These are phyloP conservation scores for Brachionus rotundiformis DNA, from an alignment of 1,140 invertebrate genomes.

Conservation along the genomic window DNA sequence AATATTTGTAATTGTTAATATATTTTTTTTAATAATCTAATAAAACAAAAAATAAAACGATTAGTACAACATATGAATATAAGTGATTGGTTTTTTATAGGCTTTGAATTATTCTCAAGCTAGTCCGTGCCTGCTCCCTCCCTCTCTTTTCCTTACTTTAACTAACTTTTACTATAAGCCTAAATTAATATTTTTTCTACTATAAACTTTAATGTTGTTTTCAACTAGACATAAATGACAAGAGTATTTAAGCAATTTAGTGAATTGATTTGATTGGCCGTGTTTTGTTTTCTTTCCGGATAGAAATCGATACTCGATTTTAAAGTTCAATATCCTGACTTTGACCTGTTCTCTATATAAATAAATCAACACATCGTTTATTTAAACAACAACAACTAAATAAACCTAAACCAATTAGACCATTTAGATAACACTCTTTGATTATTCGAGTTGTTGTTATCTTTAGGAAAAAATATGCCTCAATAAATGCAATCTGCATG, in stretches of 20 bases:
- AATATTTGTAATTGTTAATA: slow-evolving; percentile 22
- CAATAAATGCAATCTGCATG: too few species aligned
- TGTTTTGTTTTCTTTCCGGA: slow-evolving; percentile 8
- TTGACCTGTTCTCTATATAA: slow-evolving; percentile 1
- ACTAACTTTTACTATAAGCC: background rate
- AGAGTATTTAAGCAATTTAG: background rate
- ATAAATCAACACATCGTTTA: slow-evolving; percentile 6
- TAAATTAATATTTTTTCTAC: background rate
- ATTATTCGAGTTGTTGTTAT: background rate
- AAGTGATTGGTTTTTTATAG: background rate
- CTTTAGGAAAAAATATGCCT: background rate
- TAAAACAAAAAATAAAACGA: background rate
- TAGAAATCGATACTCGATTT: slow-evolving; percentile 1
- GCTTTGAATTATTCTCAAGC: background rate
- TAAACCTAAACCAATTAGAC: background rate
- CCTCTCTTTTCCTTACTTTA: background rate
- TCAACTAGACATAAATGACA: background rate
- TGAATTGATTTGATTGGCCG: background rate
- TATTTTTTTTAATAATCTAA: slow-evolving; percentile 41
- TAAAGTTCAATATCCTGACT: slow-evolving; percentile 18
- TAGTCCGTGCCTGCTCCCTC: background rate
- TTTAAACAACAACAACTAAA: slow-evolving; percentile 6
- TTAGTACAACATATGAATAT: background rate
- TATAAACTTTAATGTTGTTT: background rate
- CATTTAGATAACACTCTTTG: background rate